Evolutionary conservation across 2,888 invertebrate species (phyloP).

Genomic region (Thymelicus lineola): DNA sequence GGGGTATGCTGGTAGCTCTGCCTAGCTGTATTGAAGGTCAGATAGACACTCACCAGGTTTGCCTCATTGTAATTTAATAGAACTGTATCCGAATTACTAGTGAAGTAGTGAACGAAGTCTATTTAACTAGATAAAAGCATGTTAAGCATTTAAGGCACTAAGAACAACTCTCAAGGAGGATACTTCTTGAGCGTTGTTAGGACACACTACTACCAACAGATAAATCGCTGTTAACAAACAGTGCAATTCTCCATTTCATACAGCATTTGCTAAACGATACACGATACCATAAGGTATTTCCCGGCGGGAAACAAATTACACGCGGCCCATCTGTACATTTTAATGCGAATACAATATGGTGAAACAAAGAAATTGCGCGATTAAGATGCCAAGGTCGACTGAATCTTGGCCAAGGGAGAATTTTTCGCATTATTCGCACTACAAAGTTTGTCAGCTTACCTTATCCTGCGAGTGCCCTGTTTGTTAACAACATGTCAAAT

Average conservation of each 20-base stretch:
- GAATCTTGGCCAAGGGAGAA: slow-evolving; percentile 5
- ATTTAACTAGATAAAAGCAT: neutral
- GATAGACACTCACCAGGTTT: too few species aligned
- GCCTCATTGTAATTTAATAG: too few species aligned
- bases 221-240: slow-evolving; percentile 42
- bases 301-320: neutral
- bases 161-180: slow-evolving; percentile 25
- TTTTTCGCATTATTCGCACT: slow-evolving; percentile 16
- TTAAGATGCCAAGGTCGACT: slow-evolving; percentile 16
- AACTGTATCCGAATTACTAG: neutral
- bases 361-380: neutral
- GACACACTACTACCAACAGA: slow-evolving; percentile 35
- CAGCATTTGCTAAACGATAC: neutral
- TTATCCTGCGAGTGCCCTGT: slow-evolving; percentile 54
- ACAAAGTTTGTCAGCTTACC: slow-evolving; percentile 7
- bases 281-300: neutral
- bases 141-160: neutral
- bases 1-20: too few species aligned
- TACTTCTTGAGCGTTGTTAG: slow-evolving; percentile 33
- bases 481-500: slow-evolving; percentile 60
- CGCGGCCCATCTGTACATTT: neutral
- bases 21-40: too few species aligned
- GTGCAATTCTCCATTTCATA: slow-evolving; percentile 18
- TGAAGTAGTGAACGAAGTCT: neutral
- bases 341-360: neutral